Base-by-base conservation (phyloP, 2,888 invertebrate species). In the Pyrgus malvae region DNA sequence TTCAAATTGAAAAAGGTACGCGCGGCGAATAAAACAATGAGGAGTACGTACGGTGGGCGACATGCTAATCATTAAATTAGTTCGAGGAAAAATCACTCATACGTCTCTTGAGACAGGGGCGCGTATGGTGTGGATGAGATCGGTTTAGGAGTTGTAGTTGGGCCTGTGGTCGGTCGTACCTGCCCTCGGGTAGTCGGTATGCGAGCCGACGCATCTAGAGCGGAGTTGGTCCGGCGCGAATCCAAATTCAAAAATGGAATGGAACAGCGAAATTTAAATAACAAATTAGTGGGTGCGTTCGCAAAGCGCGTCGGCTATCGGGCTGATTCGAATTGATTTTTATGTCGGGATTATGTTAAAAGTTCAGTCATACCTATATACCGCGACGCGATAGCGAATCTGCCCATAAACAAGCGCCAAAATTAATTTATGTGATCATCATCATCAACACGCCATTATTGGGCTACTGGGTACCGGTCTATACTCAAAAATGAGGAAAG, bases 1-100 rank as follows among this genome's bases (percentile, higher is more conserved):
- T 88, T 89, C 83, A 87, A 88, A 89, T 89, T 88, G 85, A 83
- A 87, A 86, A 81, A 80, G 81, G 78, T 74, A 88, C 89, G 89
- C 85, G 83, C 62, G 58, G 65, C 74, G 89, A 87, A 89, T 89
- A 78, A 84, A 80, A 83, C 84, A 82, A 85, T 82, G 81, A 74
- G 78, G 60, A 65, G 23, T 50, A 3, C 38, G 50, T 55, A 56
- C 53, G 56, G 50, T 49, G 44, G 56, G 40, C 53, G 59, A 51
- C 53, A 56, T 53, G 53, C 53, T 56, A 53, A 56, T 53, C 55
- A 56, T 58, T 53, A 45, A 44, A 48, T 54, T 21, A 46, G 51
- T 44, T 44, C 48, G 29, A 16, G 40, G 19, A 33, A 42, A 56
- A 46, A 46, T 48, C 37, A 49, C 31, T 51, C 37, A 48, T 58